Evolutionary conservation across 53 echinoderm and acorn worm species (phyloP).

Genomic region (Temnopleurus reevesii): DNA sequence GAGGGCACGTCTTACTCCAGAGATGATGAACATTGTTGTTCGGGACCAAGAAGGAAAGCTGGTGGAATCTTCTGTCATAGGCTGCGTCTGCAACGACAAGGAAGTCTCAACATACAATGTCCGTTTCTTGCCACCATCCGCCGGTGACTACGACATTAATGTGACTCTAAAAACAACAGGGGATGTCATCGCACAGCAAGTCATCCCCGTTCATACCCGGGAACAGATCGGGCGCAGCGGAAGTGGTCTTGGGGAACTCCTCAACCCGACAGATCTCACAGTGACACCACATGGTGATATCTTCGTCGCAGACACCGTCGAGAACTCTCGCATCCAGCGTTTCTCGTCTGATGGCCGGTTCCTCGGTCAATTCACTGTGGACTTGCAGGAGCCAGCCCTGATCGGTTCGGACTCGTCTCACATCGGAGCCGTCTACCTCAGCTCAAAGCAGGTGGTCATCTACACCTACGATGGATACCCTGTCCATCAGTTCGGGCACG

Average conservation of each 20-base stretch:
- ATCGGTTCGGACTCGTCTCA: constrained; percentile 68
- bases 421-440: constrained; percentile 74
- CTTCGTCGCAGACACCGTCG: constrained; percentile 90
- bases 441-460: constrained; percentile 64
- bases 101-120: constrained; percentile 76
- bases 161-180: constrained; percentile 60
- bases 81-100: constrained; percentile 64
- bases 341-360: constrained; percentile 75
- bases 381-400: constrained; percentile 77
- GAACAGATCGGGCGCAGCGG: constrained; percentile 89
- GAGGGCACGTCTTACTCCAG: constrained; percentile 67
- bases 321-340: constrained; percentile 84
- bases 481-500: constrained; percentile 63
- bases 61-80: constrained; percentile 68
- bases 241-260: constrained; percentile 67
- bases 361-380: constrained; percentile 69
- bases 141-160: constrained; percentile 78
- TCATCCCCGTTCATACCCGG: constrained; percentile 76
- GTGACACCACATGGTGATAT: constrained; percentile 72
- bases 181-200: constrained; percentile 63
- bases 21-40: constrained; percentile 80
- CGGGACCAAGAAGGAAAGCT: constrained; percentile 66
- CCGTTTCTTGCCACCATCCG: constrained; percentile 68
- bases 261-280: constrained; percentile 82
- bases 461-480: constrained; percentile 72